Conservation (phyloP, 2,888 invertebrate genomes). For the Hirtodrosophila histrioides region DNA sequence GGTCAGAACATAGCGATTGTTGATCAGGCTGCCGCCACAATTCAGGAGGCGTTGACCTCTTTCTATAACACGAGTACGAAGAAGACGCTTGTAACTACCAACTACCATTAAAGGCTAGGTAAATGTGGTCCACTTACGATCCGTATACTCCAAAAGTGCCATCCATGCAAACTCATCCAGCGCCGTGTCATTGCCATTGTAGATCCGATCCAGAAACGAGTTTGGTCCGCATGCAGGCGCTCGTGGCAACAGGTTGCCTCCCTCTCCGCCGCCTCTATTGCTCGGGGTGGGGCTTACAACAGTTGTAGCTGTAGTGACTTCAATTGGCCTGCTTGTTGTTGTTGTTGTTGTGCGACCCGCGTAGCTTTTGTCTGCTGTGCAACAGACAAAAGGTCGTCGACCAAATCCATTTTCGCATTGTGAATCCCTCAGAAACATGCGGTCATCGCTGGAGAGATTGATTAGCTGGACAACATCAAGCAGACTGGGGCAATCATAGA, state of each 20-base stretch:
- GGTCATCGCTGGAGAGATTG: slow-evolving; percentile 49
- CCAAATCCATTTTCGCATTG: slow-evolving; percentile 78
- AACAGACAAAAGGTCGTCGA: slow-evolving; percentile 79
- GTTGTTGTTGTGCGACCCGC: not conserved
- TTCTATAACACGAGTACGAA: slow-evolving; percentile 39
- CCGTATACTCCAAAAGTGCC: slow-evolving; percentile 88
- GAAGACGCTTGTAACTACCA: not conserved
- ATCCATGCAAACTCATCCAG: slow-evolving; percentile 90
- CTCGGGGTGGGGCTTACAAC: slow-evolving; percentile 1
- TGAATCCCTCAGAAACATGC: slow-evolving; percentile 73
- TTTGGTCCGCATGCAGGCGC: slow-evolving; percentile 79
- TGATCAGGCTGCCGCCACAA: slow-evolving; percentile 91
- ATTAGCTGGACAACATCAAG: slow-evolving; percentile 59
- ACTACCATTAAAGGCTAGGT: not conserved
- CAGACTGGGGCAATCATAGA: slow-evolving; percentile 80
- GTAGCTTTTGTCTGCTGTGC: slow-evolving; percentile 72
- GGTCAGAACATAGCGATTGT: slow-evolving; percentile 86
- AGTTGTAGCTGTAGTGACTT: not conserved
- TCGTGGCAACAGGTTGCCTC: slow-evolving; percentile 72
- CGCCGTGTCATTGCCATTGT: slow-evolving; percentile 87
- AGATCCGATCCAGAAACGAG: slow-evolving; percentile 85
- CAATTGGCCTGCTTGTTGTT: slow-evolving; percentile 12
- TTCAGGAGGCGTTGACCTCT: slow-evolving; percentile 77
- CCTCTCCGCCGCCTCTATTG: slow-evolving; percentile 50
- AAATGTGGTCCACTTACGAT: slow-evolving; percentile 85